Evolutionary conservation across 2,113 vertebrate genomes (phyloP), one percentile per base, ranked within the genome.

Genomic region (Lates calcarifer): DNA sequence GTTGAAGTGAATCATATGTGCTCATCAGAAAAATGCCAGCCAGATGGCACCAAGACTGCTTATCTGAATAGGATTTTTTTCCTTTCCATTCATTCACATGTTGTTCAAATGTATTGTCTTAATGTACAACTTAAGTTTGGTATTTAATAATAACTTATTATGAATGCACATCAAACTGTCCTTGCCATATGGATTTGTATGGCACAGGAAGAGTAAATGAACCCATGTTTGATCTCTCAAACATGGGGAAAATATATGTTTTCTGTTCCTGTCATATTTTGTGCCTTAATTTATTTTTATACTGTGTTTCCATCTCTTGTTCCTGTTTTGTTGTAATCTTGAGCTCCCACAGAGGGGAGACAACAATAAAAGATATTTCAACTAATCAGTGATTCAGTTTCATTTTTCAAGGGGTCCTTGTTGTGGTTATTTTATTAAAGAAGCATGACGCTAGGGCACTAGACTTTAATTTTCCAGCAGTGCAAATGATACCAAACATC

Each of bases 221-320:
- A 62, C 55, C 41, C 41, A 47, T 66, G 22, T 66, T 49, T 57
- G 28, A 69, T 6, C 45, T 41, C 24, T 13, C 14, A 18, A 28
- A 79, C 17, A 18, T 6, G 24, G 29, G 45, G 51, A 41, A 62
- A 78, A 67, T 82, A 58, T 29, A 45, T 69, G 49, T 64, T 81
- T 62, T 81, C 56, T 81, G 26, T 77, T 77, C 13, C 43, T 87
- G 14, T 83, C 4, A 24, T 71, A 55, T 81, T 87, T 74, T 66
- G 24, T 79, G 83, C 51, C 17, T 83, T 91, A 82, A 91, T 92
- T 91, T 94, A 95, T 95, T 94, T 94, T 94, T 95, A 51, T 94
- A 94, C 79, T 70, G 15, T 57, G 74, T 71, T 58, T 22, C 13
- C 84, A 47, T 61, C 14, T 39, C 20, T 78, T 68, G 24, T 18